phyloP scores from a whole-genome alignment of 2,888 invertebrate genomes.

The Nomada ferruginata region DNA sequence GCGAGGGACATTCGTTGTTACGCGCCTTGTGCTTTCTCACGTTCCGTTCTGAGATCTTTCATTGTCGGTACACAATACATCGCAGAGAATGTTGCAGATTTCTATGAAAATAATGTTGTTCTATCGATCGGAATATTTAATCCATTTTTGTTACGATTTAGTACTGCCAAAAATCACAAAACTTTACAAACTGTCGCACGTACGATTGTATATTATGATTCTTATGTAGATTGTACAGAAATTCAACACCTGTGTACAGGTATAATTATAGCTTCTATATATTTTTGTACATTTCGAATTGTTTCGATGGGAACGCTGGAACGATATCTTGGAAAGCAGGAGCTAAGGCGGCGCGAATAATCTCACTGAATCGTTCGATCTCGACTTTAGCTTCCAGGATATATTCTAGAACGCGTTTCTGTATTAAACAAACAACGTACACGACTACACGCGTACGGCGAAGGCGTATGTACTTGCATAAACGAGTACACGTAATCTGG shows the following conservation, averaged over 20 bases:
- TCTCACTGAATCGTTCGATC: constrained; percentile 6
- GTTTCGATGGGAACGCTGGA: not conserved
- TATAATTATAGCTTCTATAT: not conserved
- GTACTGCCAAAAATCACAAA: not conserved
- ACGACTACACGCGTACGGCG: constrained; percentile 22
- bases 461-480: constrained; percentile 60
- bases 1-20: not conserved
- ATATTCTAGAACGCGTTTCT: constrained; percentile 25
- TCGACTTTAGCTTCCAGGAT: not conserved
- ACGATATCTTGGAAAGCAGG: not conserved
- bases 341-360: constrained; percentile 1
- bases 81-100: not conserved
- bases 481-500: constrained; percentile 52
- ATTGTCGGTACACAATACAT: not conserved
- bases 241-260: too few species aligned
- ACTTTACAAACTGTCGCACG: not conserved
- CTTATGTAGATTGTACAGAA: not conserved
- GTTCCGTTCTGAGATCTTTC: too few species aligned
- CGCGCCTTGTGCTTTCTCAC: not conserved
- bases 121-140: not conserved
- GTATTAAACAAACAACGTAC: constrained; percentile 17
- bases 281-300: not conserved
- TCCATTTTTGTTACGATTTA: constrained; percentile 12
- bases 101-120: not conserved
- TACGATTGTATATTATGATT: not conserved